Conservation (phyloP, 2,888 invertebrate species). For the Molorchus minor region DNA sequence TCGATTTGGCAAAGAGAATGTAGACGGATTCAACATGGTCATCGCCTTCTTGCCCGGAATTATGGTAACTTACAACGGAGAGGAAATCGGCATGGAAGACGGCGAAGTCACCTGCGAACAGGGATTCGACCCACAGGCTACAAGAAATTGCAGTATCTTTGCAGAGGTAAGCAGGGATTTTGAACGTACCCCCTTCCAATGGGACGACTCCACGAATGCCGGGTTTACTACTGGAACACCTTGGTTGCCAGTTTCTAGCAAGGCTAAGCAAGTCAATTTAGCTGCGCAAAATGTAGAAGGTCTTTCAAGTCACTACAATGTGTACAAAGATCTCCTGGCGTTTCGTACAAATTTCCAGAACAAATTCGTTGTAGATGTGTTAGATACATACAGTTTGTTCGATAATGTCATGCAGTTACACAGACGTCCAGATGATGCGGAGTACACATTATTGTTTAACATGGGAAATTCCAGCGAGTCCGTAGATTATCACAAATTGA, state of each 20-base stretch:
- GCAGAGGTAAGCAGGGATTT: constrained; percentile 73
- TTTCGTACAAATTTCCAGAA: constrained; percentile 65
- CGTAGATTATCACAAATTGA: not conserved
- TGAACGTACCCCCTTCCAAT: constrained; percentile 83
- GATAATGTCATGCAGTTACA: too few relatives aligned
- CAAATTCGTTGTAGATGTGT: too few relatives aligned
- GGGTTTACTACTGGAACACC: constrained; percentile 66
- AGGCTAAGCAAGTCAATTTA: constrained; percentile 70
- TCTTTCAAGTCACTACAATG: constrained; percentile 68
- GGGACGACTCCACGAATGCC: constrained; percentile 70
- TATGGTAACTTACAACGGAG: constrained; percentile 87
- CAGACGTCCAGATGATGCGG: too few relatives aligned
- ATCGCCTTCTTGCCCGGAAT: constrained; percentile 83
- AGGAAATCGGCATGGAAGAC: constrained; percentile 79
- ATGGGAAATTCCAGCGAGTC: not conserved
- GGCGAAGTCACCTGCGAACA: constrained; percentile 64
- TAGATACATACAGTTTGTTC: too few relatives aligned
- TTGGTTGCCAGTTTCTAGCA: constrained; percentile 76
- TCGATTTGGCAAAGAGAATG: constrained; percentile 72
- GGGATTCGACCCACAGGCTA: constrained; percentile 68
- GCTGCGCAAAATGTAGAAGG: constrained; percentile 61
- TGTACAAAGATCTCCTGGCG: constrained; percentile 68
- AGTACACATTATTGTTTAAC: too few relatives aligned
- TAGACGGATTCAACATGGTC: constrained; percentile 87
- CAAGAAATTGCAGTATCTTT: constrained; percentile 59